phyloP scores from a whole-genome alignment of 1,140 invertebrate species.

The Dryas iulia region DNA sequence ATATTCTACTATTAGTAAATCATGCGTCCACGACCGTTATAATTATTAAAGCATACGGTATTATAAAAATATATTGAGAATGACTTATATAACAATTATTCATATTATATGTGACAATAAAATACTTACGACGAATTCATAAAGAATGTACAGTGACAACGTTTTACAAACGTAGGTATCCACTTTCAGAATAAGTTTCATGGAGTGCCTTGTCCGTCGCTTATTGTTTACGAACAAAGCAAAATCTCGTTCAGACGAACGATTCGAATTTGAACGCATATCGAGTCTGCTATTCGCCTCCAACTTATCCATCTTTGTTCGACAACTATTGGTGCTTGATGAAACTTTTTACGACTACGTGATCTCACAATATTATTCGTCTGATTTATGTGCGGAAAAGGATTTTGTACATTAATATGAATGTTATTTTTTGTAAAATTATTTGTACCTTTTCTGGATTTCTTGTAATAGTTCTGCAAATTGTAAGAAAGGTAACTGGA shows the following conservation, averaged over 20 bases:
- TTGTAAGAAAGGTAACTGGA: too few species aligned
- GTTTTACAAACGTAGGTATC: background rate
- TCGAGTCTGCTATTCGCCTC: slow-evolving; percentile 47
- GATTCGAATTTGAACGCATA: slow-evolving; percentile 47
- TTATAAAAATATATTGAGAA: too few species aligned
- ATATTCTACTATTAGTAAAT: too few species aligned
- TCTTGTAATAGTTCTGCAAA: too few species aligned
- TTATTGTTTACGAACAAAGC: slow-evolving; percentile 70
- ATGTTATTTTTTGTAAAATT: background rate
- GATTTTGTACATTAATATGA: background rate
- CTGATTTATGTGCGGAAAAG: slow-evolving; percentile 8
- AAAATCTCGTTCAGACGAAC: slow-evolving; percentile 53
- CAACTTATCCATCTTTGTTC: slow-evolving; percentile 66
- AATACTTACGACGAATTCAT: too few species aligned
- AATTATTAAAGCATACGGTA: too few species aligned
- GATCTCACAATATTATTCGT: slow-evolving; percentile 34
- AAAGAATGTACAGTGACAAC: too few species aligned
- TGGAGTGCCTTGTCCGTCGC: slow-evolving; percentile 49
- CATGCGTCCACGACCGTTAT: too few species aligned
- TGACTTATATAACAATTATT: too few species aligned
- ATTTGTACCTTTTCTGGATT: too few species aligned
- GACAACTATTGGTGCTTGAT: slow-evolving; percentile 62
- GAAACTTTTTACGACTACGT: slow-evolving; percentile 49
- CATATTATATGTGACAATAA: too few species aligned
- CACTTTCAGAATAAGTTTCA: slow-evolving; percentile 62